Evolutionary conservation across 2,888 invertebrate species (phyloP), one percentile per base, ranked within the genome.

Genomic region (Conops quadrifasciatus): DNA sequence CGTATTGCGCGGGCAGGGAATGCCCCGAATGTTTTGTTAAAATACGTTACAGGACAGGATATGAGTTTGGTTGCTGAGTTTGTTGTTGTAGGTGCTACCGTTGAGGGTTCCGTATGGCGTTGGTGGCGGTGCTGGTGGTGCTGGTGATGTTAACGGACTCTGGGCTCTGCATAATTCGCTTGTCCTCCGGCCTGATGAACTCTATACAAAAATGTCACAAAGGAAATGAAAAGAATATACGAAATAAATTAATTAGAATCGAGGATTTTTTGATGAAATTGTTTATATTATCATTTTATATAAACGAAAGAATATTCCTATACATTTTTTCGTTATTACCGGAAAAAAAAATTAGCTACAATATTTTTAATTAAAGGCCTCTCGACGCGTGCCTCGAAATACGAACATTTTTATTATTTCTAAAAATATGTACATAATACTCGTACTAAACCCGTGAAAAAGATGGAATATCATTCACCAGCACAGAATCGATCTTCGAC

Each of bases 371-470:
- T 56, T 36, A 9, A 36, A 56, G 21, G 45, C 30, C 59, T 53
- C 21, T 16, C 43, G 28, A 56, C 28, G 58, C 28, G 58, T 28
- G 58, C 26, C 62, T 45, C 4, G 28, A 19, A 53, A 53, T 15
- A 30, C 21, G 53, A 21, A 51, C 19, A 9, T 65, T 36, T 60
- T 71, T 51, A 30, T 5, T 7, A 67, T 64, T 49, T 51, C 67
- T 67, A 64, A 70, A 66, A 70, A 65, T 66, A 70, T n/a, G n/a
- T n/a, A n/a, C n/a, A 3, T 3, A 24, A 56, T 15, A 26, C 56
- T 56, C 56, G 19, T 13, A 13, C 24, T 9, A 16, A 56, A 24
- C 56, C 9, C 1, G 19, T 56, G 16, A 16, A 26, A 26, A 26
- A 36, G 36, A 36, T n/a, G n/a, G n/a, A n/a, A n/a, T n/a, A 9